Evolutionary conservation across 2,888 invertebrate genomes (phyloP).

Genomic region (Ochropleura leucogaster): DNA sequence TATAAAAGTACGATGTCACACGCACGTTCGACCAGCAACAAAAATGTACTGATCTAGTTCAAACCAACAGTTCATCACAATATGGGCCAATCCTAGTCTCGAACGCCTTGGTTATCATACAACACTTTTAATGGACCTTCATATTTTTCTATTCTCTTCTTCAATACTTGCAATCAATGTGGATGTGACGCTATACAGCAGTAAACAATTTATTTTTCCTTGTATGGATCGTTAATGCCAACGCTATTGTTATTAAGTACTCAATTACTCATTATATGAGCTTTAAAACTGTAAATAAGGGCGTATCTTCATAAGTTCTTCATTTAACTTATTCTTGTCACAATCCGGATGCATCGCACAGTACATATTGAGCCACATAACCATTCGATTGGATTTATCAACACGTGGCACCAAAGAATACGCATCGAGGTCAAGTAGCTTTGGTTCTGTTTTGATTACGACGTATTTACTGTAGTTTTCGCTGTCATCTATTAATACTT

Average conservation of each 20-base stretch:
- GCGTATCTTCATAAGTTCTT: slow-evolving; percentile 72
- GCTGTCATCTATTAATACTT: slow-evolving; percentile 41
- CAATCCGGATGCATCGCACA: slow-evolving; percentile 76
- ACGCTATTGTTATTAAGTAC: slow-evolving; percentile 6
- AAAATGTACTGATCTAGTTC: slow-evolving; percentile 36
- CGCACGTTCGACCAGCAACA: slow-evolving; percentile 24
- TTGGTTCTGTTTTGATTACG: slow-evolving; percentile 69
- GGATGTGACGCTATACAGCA: neutral
- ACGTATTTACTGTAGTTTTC: slow-evolving; percentile 65
- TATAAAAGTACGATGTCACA: slow-evolving; percentile 11
- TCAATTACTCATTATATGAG: neutral
- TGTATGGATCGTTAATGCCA: neutral
- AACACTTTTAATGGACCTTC: neutral
- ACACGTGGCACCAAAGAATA: slow-evolving; percentile 63
- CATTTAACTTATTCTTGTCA: slow-evolving; percentile 70
- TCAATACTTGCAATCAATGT: neutral
- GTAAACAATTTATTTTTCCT: slow-evolving; percentile 32
- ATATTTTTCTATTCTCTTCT: neutral
- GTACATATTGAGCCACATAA: slow-evolving; percentile 73
- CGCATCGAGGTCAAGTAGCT: slow-evolving; percentile 66
- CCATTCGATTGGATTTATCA: slow-evolving; percentile 72
- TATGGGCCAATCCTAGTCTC: slow-evolving; percentile 33
- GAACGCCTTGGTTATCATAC: neutral
- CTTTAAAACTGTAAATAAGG: slow-evolving; percentile 53
- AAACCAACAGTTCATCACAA: slow-evolving; percentile 26